Conservation (phyloP, 2,797 vertebrate genomes). For the Spheniscus humboldti region DNA sequence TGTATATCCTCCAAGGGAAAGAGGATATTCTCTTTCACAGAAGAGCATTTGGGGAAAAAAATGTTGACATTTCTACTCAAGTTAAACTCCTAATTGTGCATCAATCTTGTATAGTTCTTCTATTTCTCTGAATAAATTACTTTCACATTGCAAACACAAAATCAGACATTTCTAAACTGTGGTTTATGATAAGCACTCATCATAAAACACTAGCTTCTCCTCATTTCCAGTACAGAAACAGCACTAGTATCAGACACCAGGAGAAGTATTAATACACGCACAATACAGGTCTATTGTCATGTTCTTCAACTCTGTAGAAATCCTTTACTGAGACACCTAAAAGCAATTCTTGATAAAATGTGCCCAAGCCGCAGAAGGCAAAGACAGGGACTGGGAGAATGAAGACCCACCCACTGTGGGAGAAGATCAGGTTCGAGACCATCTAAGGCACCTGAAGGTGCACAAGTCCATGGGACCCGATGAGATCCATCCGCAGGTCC, state of each 20-base stretch:
- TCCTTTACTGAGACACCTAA: not conserved
- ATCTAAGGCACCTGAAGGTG: no score
- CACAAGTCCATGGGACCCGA: no score
- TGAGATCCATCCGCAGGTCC: no score
- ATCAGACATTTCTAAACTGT: not conserved
- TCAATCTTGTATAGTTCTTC: conserved; percentile 27
- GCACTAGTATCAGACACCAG: not conserved
- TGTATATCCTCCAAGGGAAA: not conserved
- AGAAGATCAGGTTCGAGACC: no score
- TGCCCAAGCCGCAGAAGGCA: no score
- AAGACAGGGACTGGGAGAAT: no score
- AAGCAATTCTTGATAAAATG: not conserved
- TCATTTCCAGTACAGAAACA: not conserved
- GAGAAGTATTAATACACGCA: not conserved
- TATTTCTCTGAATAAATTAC: conserved; percentile 15
- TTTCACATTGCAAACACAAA: not conserved
- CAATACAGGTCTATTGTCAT: not conserved
- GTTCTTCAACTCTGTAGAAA: not conserved
- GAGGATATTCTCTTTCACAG: not conserved
- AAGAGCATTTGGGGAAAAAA: conserved; percentile 33
- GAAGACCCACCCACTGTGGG: no score
- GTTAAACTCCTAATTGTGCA: conserved; percentile 23
- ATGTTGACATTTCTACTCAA: conserved; percentile 26
- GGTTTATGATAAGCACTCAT: not conserved
- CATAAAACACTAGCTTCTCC: not conserved